A percentile compares a stretch with the other conserved stretches of the same genome.
Conservation (phyloP, 2,888 invertebrate genomes). For the Rhodophaea formosa region DNA sequence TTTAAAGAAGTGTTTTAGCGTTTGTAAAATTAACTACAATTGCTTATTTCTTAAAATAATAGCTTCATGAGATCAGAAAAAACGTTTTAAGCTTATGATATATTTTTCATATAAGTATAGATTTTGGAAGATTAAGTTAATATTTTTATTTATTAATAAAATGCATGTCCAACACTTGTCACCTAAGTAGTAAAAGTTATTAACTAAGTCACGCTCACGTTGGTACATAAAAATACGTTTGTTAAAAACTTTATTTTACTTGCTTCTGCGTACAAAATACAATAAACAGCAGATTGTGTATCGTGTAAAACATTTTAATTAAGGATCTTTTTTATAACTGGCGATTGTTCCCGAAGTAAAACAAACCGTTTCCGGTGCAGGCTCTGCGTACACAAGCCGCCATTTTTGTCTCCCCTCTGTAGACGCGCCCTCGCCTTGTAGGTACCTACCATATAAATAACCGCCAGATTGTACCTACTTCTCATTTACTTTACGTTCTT, state of each 20-base stretch:
- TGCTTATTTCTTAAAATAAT: too few species aligned
- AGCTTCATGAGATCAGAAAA: too few species aligned
- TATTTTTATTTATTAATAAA: too few species aligned
- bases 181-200: too few species aligned
- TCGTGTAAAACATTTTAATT: not conserved
- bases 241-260: not conserved
- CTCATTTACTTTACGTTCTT: constrained; percentile 22
- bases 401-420: constrained; percentile 71
- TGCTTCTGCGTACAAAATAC: not conserved
- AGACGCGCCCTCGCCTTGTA: constrained; percentile 42
- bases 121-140: too few species aligned
- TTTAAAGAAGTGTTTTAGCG: too few species aligned
- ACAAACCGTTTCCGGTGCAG: constrained; percentile 10
- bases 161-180: too few species aligned
- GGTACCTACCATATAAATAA: constrained; percentile 31
- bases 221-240: not conserved
- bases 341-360: constrained; percentile 12
- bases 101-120: too few species aligned
- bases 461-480: constrained; percentile 31
- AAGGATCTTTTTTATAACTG: constrained; percentile 8
- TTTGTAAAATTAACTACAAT: too few species aligned
- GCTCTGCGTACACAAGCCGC: constrained; percentile 42
- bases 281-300: not conserved
- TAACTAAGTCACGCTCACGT: too few species aligned
- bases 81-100: too few species aligned